Percentiles rank a stretch among this genome's conserved stretches.
Conservation (phyloP, 2,888 invertebrate genomes). For the Ormia ochracea region DNA sequence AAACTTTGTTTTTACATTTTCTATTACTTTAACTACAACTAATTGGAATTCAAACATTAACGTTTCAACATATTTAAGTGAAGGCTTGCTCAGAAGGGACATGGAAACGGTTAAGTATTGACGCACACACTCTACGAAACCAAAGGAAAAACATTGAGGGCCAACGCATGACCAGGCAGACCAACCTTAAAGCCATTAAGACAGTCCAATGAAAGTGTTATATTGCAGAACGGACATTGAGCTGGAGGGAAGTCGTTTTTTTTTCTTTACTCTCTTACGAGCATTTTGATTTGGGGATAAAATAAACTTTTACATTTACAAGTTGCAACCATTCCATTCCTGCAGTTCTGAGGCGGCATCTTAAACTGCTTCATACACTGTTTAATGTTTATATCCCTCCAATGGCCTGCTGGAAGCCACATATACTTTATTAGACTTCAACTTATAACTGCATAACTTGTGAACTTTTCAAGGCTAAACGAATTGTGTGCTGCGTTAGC, state of each 20-base stretch:
- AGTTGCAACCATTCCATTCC: background rate
- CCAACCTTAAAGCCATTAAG: conserved; percentile 30
- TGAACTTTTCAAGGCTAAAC: background rate
- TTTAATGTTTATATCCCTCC: background rate
- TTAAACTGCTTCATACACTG: background rate
- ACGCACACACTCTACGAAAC: background rate
- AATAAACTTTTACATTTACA: background rate
- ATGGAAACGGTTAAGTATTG: conserved; percentile 8
- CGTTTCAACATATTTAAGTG: conserved; percentile 11
- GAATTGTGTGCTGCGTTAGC: background rate
- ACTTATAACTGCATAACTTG: too few species aligned
- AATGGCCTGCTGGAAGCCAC: background rate
- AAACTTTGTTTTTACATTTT: conserved; percentile 19
- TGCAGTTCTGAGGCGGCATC: background rate
- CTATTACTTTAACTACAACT: conserved; percentile 39
- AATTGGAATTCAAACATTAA: conserved; percentile 42
- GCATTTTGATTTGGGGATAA: conserved; percentile 10
- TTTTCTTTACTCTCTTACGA: too few species aligned
- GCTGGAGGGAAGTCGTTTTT: conserved; percentile 24
- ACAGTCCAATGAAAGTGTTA: conserved; percentile 54
- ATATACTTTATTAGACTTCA: background rate
- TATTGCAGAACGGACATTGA: conserved; percentile 49
- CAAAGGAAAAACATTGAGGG: background rate
- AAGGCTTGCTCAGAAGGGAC: conserved; percentile 17
- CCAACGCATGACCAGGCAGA: background rate